These are phyloP conservation scores for Portunus trituberculatus DNA, from an alignment of 1,140 invertebrate genomes.

Conservation along the genomic window DNA sequence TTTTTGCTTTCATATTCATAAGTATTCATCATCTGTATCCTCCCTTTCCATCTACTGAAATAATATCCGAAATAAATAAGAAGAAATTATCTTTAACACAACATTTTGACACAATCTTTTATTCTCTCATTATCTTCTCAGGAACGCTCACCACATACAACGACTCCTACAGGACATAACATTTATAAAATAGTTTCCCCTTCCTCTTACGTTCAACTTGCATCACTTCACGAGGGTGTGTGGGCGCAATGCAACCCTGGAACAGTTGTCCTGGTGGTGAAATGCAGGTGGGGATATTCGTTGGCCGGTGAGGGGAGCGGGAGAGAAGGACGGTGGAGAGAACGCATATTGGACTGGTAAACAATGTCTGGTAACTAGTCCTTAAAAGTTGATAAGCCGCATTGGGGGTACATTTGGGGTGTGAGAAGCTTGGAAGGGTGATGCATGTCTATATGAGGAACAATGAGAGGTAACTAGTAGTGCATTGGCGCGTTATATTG, in stretches of 20 bases:
- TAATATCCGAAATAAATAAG: too few species aligned
- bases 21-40: too few species aligned
- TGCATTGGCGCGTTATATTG: background rate
- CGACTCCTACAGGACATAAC: background rate
- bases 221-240: background rate
- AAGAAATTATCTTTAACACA: too few species aligned
- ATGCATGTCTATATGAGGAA: too few species aligned
- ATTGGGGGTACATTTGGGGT: background rate
- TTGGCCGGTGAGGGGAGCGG: too few species aligned
- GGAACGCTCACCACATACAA: background rate
- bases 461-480: background rate
- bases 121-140: background rate
- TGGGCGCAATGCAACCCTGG: background rate
- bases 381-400: background rate
- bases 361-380: background rate
- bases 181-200: background rate
- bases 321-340: background rate
- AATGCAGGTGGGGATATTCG: too few species aligned
- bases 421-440: too few species aligned
- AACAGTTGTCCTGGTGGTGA: background rate
- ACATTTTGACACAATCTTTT: background rate
- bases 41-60: too few species aligned
- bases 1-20: too few species aligned
- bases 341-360: background rate
- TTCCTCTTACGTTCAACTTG: background rate